Evolutionary conservation across 2,113 vertebrate species (phyloP).

Genomic region (Pavo muticus): DNA sequence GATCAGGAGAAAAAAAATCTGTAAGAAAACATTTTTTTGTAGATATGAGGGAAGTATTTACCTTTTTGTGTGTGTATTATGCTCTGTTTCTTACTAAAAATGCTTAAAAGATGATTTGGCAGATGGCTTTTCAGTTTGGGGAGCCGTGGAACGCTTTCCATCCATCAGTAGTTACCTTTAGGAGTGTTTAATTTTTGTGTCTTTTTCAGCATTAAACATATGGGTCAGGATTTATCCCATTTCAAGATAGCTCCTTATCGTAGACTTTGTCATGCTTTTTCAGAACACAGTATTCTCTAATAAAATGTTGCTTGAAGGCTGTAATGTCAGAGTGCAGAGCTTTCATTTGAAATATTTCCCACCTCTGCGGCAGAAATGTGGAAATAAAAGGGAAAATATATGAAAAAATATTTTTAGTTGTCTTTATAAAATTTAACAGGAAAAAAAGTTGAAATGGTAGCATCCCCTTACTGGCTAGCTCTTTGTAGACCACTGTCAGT

Average conservation of each 20-base stretch:
- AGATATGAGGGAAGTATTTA: not conserved
- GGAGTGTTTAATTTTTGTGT: not conserved
- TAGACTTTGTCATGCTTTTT: not conserved
- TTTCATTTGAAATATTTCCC: not conserved
- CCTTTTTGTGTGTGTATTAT: not conserved
- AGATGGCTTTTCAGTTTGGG: not conserved
- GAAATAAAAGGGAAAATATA: conserved; percentile 6
- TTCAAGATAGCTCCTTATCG: not conserved
- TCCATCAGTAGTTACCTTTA: not conserved
- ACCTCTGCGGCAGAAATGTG: not conserved
- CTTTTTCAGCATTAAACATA: not conserved
- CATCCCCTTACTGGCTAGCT: not conserved
- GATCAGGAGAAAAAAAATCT: not conserved
- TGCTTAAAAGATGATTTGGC: not conserved
- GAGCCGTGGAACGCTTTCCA: not conserved
- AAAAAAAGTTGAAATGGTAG: conserved; percentile 3
- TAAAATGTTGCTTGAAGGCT: not conserved
- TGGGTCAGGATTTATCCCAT: not conserved
- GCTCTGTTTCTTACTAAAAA: not conserved
- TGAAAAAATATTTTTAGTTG: not conserved
- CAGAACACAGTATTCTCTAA: not conserved
- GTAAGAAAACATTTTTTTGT: not conserved
- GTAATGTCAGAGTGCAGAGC: not conserved
- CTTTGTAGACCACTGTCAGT: conserved; percentile 23
- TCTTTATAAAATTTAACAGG: not conserved